Percentiles rank a stretch among this genome's conserved stretches.
These are phyloP conservation scores for Phocoena sinus DNA, from an alignment of 2,113 vertebrate genomes.

Conservation along the genomic window DNA sequence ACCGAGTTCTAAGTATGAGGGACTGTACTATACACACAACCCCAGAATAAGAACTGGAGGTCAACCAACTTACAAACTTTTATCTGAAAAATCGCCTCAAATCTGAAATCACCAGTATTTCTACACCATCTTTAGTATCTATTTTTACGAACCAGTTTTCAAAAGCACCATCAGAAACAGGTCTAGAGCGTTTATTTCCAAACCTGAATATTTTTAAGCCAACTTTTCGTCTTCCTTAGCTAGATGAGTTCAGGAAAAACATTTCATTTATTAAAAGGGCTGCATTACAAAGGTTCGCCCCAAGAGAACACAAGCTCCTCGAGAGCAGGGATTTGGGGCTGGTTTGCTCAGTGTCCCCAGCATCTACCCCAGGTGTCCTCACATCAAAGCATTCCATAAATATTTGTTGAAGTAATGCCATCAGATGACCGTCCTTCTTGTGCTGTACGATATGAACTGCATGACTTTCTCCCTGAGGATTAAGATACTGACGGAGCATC, in stretches of 20 bases:
- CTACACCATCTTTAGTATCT: conserved; percentile 44
- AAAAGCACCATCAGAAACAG: conserved; percentile 34
- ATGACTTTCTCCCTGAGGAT: not conserved
- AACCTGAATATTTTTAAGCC: conserved; percentile 17
- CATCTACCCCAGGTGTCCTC: not conserved
- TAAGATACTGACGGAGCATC: not conserved
- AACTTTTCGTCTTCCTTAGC: conserved; percentile 30
- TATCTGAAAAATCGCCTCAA: conserved; percentile 51
- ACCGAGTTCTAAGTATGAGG: conserved; percentile 51
- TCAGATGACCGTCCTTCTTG: not conserved
- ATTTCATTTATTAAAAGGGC: not conserved
- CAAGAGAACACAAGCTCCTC: not conserved
- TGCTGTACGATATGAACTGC: not conserved
- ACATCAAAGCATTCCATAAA: not conserved
- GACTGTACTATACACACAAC: not conserved
- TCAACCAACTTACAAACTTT: conserved; percentile 56
- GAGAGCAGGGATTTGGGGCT: not conserved
- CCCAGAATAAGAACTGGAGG: conserved; percentile 47
- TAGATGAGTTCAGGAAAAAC: not conserved
- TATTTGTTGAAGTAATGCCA: not conserved
- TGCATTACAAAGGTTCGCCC: not conserved
- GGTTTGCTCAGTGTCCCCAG: not conserved
- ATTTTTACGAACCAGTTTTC: conserved; percentile 58
- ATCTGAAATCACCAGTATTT: not conserved
- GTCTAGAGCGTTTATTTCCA: conserved; percentile 35